Conservation (phyloP, 2,113 vertebrate species). For the Martes martes region DNA sequence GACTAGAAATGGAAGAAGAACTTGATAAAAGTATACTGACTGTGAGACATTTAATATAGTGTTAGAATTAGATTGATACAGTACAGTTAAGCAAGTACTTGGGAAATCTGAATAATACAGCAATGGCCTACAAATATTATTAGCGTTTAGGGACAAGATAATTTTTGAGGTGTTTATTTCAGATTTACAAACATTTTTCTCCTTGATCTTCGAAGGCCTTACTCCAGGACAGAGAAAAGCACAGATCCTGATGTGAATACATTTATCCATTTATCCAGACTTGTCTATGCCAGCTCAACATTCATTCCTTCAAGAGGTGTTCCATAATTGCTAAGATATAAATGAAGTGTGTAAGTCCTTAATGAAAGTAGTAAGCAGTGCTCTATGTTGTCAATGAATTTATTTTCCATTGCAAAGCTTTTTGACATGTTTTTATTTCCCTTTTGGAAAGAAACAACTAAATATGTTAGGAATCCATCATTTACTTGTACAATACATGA, state of each 20-base stretch:
- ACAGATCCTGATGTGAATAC: not conserved
- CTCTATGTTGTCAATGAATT: not conserved
- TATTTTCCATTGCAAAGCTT: conserved; percentile 14
- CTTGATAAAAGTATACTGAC: not conserved
- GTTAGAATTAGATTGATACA: not conserved
- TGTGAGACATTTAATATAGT: not conserved
- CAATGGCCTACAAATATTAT: not conserved
- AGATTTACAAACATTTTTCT: not conserved
- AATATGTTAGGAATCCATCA: not conserved
- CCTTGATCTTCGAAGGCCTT: not conserved
- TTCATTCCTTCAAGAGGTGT: not conserved
- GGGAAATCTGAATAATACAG: not conserved
- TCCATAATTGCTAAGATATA: not conserved
- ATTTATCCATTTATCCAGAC: not conserved
- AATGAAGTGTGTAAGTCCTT: not conserved
- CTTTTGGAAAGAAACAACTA: not conserved
- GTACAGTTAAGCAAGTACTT: not conserved
- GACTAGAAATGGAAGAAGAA: not conserved
- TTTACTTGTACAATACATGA: not conserved
- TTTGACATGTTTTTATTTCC: not conserved
- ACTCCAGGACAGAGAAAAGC: not conserved
- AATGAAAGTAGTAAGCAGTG: not conserved
- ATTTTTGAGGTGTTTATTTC: not conserved
- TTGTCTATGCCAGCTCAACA: not conserved
- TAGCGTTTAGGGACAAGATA: not conserved